Evolutionary conservation across 2,888 invertebrate species (phyloP).

Genomic region (Parnassius orleans): DNA sequence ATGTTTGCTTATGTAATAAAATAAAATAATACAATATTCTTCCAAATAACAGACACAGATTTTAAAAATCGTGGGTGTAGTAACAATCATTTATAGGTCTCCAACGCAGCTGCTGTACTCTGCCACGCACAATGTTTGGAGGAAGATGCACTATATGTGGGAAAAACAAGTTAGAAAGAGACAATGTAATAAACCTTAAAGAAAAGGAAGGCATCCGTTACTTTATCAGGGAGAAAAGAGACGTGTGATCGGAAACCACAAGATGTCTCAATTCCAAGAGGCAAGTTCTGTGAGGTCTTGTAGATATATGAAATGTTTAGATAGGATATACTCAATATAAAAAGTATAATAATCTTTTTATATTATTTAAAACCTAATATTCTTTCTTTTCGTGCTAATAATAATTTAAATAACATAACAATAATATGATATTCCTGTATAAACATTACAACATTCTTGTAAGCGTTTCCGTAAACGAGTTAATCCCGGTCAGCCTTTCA

Average conservation of each 20-base stretch:
- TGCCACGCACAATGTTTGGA: constrained; percentile 74
- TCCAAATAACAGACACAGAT: constrained; percentile 26
- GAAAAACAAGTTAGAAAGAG: constrained; percentile 68
- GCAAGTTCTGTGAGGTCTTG: constrained; percentile 76
- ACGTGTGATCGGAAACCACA: constrained; percentile 78
- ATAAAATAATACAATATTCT: constrained; percentile 26
- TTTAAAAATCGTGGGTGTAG: constrained; percentile 64
- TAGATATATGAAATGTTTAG: constrained; percentile 36
- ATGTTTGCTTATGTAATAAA: not conserved
- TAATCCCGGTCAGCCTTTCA: too few species aligned
- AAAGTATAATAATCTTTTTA: too few species aligned
- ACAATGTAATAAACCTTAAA: constrained; percentile 58
- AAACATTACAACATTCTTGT: too few species aligned
- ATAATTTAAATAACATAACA: too few species aligned
- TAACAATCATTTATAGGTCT: constrained; percentile 71
- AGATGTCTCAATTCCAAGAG: constrained; percentile 81
- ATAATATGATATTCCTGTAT: too few species aligned
- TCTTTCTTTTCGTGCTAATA: too few species aligned
- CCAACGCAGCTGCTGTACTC: constrained; percentile 73
- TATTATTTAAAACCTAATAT: too few species aligned
- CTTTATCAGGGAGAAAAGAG: constrained; percentile 58
- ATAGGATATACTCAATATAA: constrained; percentile 4
- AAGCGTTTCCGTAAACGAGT: too few species aligned
- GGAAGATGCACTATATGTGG: constrained; percentile 72
- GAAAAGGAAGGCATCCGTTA: constrained; percentile 66